Base-by-base conservation (phyloP, 2,888 invertebrate genomes). In the Penaeus monodon region DNA sequence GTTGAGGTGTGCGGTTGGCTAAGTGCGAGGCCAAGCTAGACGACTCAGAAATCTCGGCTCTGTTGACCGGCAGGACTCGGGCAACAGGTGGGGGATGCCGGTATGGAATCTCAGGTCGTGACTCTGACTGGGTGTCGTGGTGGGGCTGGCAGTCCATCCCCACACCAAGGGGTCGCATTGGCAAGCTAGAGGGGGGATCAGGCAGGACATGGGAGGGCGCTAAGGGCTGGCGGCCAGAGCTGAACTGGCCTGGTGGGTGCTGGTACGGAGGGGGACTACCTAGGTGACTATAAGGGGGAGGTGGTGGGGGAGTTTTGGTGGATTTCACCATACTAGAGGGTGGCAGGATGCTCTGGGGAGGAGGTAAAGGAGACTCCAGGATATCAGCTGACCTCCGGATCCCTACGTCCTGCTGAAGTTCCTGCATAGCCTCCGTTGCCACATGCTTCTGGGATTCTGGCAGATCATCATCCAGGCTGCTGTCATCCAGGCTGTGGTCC, bases 31-130 rank as follows among this genome's bases (percentile, higher is more conserved):
- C 86, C 78, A 87, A 78, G 29, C 68, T 83, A 70, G 86, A 49
- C 14, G 86, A 73, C 27, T 87, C 86, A 12, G 86, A 79, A 78
- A 82, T 82, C 79, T 87, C 86, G 27, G 74, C 89, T 70, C 89
- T 73, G 86, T 88, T 89, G 57, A 89, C 89, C 20, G 89, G 89
- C 70, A 79, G 84, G 73, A 89, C 89, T 24, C 89, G 79, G 24
- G 89, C 89, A 64, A 89, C 86, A 24, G 89, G 89, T 57, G 90
- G 90, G 29, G 88, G 89, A 73, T 90, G 89, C 57, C 85, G 88
- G 86, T 88, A 86, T 2, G 89, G 89, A 74, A 89, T 87, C 77
- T 89, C 89, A 29, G 87, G 84, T 68, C 86, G 86, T 80, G 82
- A 79, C 63, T 82, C 82, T 57, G 70, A 70, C n/a, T 73, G 70